Evolutionary conservation across 2,797 vertebrate genomes (phyloP), one percentile per base, ranked within the genome.

Genomic region (Eremophila alpestris): DNA sequence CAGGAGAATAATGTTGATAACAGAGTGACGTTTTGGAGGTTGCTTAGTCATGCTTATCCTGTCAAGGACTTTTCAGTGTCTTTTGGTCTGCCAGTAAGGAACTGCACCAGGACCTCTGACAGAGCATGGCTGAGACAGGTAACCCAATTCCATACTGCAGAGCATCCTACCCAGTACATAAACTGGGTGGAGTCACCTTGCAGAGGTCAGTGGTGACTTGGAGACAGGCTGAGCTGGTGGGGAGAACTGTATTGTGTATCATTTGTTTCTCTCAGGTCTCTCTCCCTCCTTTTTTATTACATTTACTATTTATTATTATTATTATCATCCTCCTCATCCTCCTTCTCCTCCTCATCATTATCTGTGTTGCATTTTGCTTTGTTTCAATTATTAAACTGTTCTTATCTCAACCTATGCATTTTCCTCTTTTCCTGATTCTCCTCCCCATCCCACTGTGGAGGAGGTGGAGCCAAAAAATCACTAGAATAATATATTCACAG

Each of bases 151-250:
- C 22, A 24, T 34, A 13, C 7, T 5, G 3, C 18, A 41, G n/a
- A 52, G 52, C 38, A 23, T 64, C 24, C 6, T 40, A 30, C 3
- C 10, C n/a, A 34, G 8, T 23, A 15, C 10, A 34, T 32, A 41
- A 71, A 46, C n/a, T 41, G 30, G 1, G 17, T 2, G 1, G 8
- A 41, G 26, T 59, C 46, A 20, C 11, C 13, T 22, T 52, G 21
- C 40, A 41, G 22, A 51, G 14, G 2, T 27, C 22, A 38, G 0
- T 9, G 0, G 0, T 54, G 26, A 6, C 11, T 9, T 52, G 34
- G 21, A 55, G 40, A 41, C 22, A 27, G 21, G 24, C 12, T 70
- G 64, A 63, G 5, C 20, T 56, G 17, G 24, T 63, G 20, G 1
- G 34, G 21, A 51, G 18, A 63, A 51, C 10, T 34, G 7, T 12